Conservation (phyloP, 2,888 invertebrate species). For the Ditylenchus weischeri region DNA sequence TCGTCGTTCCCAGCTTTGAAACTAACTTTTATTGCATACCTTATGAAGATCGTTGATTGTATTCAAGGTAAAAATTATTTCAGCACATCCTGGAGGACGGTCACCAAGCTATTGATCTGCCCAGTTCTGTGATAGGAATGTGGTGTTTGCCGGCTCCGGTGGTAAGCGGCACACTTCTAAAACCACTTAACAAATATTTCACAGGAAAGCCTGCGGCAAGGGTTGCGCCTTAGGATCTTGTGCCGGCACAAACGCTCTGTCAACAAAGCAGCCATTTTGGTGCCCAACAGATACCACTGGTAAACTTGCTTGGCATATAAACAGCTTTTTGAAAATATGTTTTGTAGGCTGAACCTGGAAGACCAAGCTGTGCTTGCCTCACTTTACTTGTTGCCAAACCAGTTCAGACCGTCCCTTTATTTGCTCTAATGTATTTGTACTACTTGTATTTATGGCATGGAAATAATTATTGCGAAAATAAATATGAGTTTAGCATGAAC, state of each 20-base stretch:
- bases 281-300: constrained; percentile 43
- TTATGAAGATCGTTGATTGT: background rate
- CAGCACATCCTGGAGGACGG: constrained; percentile 55
- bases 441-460: too few species aligned
- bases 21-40: background rate
- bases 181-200: too few species aligned
- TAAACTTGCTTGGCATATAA: too few species aligned
- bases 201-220: constrained; percentile 48
- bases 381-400: constrained; percentile 32
- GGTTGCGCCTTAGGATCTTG: constrained; percentile 40
- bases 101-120: constrained; percentile 50
- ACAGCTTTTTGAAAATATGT: too few species aligned
- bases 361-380: constrained; percentile 29
- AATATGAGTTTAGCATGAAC: too few species aligned
- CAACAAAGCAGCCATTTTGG: constrained; percentile 32
- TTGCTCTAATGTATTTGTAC: too few species aligned
- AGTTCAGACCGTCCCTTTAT: constrained; percentile 29
- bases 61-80: constrained; percentile 15
- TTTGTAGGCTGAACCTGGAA: constrained; percentile 46
- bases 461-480: too few species aligned
- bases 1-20: too few species aligned
- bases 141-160: constrained; percentile 54
- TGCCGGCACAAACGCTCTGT: constrained; percentile 37
- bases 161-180: background rate
- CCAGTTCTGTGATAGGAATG: constrained; percentile 34